phyloP scores from a whole-genome alignment of 2,113 vertebrate species.

The Cygnus buccinator region DNA sequence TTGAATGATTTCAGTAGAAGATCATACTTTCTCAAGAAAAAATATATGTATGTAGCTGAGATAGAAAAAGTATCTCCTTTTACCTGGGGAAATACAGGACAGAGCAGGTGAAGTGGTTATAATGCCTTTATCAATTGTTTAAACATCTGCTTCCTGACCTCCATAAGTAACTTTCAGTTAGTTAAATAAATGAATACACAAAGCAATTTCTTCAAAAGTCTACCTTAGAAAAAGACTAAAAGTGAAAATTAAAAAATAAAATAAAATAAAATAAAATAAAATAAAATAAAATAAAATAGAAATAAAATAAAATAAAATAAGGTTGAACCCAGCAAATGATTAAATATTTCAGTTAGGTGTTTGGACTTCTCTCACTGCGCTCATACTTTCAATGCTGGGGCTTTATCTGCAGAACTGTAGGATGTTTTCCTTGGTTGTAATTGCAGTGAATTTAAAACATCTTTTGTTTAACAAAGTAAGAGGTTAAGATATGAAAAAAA shows the following conservation, averaged over 20 bases:
- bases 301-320: not conserved
- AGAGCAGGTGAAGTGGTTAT: not conserved
- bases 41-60: not conserved
- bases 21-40: not conserved
- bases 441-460: not conserved
- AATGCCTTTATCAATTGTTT: not conserved
- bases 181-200: not conserved
- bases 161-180: conserved; percentile 6
- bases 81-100: not conserved
- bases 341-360: not conserved
- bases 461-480: not conserved
- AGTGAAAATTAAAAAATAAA: not conserved
- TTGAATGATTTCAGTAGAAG: not conserved
- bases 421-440: not conserved
- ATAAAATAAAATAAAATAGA: not conserved
- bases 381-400: not conserved
- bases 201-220: not conserved
- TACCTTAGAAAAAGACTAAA: not conserved
- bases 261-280: not conserved
- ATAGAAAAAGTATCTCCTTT: not conserved
- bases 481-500: not conserved
- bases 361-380: not conserved
- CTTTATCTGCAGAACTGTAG: not conserved
- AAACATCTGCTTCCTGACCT: not conserved
- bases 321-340: not conserved